Base-by-base conservation (phyloP, 2,113 vertebrate species). In the Leiothrix lutea region DNA sequence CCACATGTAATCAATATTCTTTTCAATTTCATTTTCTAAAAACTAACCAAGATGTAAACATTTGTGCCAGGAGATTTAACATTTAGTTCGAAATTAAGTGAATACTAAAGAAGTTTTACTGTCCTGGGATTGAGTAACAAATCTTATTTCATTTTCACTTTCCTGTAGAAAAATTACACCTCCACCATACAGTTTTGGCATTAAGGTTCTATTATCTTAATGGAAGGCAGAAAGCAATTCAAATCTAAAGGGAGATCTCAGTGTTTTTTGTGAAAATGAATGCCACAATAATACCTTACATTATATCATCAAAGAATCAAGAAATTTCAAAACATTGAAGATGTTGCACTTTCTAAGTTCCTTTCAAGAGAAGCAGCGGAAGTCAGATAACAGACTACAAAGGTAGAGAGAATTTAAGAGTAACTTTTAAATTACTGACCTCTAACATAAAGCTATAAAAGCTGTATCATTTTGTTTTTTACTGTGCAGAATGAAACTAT, bases 211-310 rank as follows among this genome's bases (percentile, higher is more conserved):
- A 38, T 38, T 38, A 38, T 38, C 36, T 38, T 38, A 38, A 38
- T 20, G 10, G 14, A 87, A 87, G 15, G 9, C 16, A 90, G 21
- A 62, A 87, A 44, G 22, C 16, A 66, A 72, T 29, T 16, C 9
- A 79, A 58, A 53, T 13, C 33, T 18, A n/a, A 91, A 57, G 6
- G 4, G 2, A 47, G 3, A 54, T 5, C 5, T 42, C 7, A 38
- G 36, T 0, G 0, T 12, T 56, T 87, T 84, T 57, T 58, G 33
- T 53, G 23, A 56, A 90, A 85, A 53, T 15, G 1, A 88, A 23
- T 20, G 51, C 17, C 0, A 0, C 38, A 21, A 4, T 15, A 61
- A 60, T 33, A 86, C 3, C 4, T 64, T 56, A 26, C 2, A 33
- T 31, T 53, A 10, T 14, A 72, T 14, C 16, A 11, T 25, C 35